Base-by-base conservation (phyloP, 2,888 invertebrate genomes). In the Spisula subtruncata region DNA sequence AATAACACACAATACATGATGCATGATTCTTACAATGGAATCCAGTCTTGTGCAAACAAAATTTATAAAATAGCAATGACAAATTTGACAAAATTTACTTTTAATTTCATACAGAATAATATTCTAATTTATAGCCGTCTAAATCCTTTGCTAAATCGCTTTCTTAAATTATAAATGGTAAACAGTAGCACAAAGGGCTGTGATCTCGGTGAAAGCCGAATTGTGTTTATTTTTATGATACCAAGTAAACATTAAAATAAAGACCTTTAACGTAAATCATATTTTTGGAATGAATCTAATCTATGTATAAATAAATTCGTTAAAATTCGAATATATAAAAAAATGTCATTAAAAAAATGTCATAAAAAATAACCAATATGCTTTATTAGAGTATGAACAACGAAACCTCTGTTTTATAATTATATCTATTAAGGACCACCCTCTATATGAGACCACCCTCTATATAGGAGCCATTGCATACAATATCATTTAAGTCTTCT, bases 71-170 rank as follows among this genome's bases (percentile, higher is more conserved):
- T 82, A 60, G 79, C 81, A 86, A 82, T 80, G 48, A 83, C 32
- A 83, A 46, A 56, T 80, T 83, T 88, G 82, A 79, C 80, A 81
- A 90, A 88, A 89, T 91, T 91, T 91, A 90, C 91, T 91, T 91
- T 91, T 89, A 89, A 91, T 91, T 91, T 91, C 89, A 89, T 89
- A 91, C 82, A 80, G 79, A 90, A 90, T 91, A 91, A 90, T 91
- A 88, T 91, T 83, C 86, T 84, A 88, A 83, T 79, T 81, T 81
- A 81, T 81, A 82, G 66, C 25, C n/a, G 25, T 18, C 16, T 48
- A 85, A 85, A 51, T 71, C 71, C 32, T 71, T 48, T 81, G 16
- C 54, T 82, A 81, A 54, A 79, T 75, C 85, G 56, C 35, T 86
- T 85, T 91, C 86, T 81, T 51, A 85, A 91, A 89, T 91, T 89